These are phyloP conservation scores for Tenthredo livida DNA, from an alignment of 2,888 invertebrate genomes.

Conservation along the genomic window DNA sequence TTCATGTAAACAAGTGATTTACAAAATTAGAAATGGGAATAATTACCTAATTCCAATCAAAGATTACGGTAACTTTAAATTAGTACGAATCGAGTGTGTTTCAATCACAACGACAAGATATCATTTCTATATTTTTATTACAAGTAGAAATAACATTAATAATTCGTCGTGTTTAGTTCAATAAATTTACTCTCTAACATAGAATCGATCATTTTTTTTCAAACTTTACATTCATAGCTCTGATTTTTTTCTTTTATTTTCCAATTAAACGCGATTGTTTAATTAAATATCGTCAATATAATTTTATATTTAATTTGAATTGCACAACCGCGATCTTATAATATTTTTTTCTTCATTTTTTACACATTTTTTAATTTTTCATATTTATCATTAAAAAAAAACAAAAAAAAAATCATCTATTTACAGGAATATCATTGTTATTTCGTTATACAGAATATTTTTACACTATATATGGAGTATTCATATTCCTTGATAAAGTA, in stretches of 20 bases:
- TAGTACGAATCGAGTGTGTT: conserved; percentile 18
- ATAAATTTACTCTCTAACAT: conserved; percentile 4
- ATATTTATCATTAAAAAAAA: too few relatives aligned
- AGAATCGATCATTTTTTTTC: conserved; percentile 1
- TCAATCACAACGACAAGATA: neutral
- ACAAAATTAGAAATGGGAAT: neutral
- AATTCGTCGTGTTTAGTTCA: neutral
- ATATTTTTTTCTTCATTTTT: neutral
- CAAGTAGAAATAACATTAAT: conserved; percentile 3
- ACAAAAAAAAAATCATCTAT: neutral
- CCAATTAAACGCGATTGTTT: neutral
- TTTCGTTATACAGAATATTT: conserved; percentile 9
- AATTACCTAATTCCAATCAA: neutral
- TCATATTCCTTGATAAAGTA: neutral
- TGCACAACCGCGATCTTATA: conserved; percentile 9
- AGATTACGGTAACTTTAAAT: neutral
- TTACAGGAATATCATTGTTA: neutral
- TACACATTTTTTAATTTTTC: neutral
- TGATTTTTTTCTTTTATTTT: neutral
- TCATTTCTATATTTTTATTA: neutral
- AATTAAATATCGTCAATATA: neutral
- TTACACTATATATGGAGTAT: neutral
- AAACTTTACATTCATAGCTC: conserved; percentile 7
- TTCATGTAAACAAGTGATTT: neutral
- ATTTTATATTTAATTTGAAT: neutral